These are phyloP conservation scores for Botrylloides violaceus DNA, from an alignment of 23 tunicate species.

Conservation along the genomic window DNA sequence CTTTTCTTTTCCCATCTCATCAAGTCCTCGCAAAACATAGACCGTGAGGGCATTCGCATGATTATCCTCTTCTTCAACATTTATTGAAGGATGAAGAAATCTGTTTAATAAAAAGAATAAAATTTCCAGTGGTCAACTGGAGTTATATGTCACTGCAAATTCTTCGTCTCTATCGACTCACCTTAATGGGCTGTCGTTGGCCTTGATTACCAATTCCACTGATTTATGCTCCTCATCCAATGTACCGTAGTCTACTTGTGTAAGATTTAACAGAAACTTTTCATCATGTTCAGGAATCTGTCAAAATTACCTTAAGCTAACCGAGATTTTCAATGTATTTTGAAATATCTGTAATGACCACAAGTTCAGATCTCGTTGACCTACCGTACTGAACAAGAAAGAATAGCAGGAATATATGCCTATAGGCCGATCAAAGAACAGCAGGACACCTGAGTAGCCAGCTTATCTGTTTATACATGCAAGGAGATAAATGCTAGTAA, in stretches of 20 bases:
- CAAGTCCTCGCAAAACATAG: conserved; percentile 43
- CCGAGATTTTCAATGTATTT: no score
- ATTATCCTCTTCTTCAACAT: conserved; percentile 31
- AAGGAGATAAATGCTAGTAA: no score
- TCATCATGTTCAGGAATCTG: conserved; percentile 83
- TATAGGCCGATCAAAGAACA: no score
- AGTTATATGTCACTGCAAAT: no score
- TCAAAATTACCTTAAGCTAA: not conserved
- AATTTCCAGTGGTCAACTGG: not conserved
- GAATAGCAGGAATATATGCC: no score
- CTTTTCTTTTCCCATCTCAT: conserved; percentile 23
- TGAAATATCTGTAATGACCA: no score
- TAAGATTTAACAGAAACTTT: conserved; percentile 19
- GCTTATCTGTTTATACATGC: not conserved
- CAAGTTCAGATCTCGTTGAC: no score
- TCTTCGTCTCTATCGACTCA: conserved; percentile 4
- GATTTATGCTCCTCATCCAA: conserved; percentile 23
- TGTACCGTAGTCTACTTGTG: conserved; percentile 13
- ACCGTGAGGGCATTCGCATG: conserved; percentile 15
- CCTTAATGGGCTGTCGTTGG: conserved; percentile 82
- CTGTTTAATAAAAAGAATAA: conserved; percentile 9
- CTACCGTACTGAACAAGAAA: no score
- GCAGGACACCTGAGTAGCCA: not conserved
- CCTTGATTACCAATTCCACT: conserved; percentile 28
- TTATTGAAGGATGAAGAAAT: conserved; percentile 33